These are phyloP conservation scores for Psilopogon haemacephalus DNA, from an alignment of 2,113 vertebrate species.

Conservation along the genomic window DNA sequence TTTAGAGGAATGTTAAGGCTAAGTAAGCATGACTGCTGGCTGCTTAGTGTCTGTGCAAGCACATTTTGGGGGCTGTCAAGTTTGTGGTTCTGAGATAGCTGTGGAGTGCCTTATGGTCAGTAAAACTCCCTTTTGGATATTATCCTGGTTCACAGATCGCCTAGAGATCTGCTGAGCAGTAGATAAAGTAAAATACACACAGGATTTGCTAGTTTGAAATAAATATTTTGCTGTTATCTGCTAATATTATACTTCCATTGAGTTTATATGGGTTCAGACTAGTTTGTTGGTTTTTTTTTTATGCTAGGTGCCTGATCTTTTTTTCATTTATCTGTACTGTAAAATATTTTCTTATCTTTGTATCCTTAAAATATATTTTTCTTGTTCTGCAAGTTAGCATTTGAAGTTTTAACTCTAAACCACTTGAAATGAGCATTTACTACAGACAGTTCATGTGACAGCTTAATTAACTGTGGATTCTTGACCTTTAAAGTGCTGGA, in stretches of 20 bases:
- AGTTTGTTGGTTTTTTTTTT: neutral
- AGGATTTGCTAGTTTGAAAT: neutral
- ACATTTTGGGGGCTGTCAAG: neutral
- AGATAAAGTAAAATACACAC: neutral
- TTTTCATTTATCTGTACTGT: neutral
- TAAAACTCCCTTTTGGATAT: neutral
- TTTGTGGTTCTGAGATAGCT: neutral
- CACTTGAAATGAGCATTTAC: neutral
- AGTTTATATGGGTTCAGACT: neutral
- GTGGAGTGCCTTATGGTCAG: neutral
- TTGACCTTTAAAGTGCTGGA: slow-evolving; percentile 61
- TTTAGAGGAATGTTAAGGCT: slow-evolving; percentile 27
- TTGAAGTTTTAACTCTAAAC: slow-evolving; percentile 23
- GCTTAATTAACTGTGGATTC: slow-evolving; percentile 58
- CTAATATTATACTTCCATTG: neutral
- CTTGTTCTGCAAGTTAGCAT: slow-evolving; percentile 22
- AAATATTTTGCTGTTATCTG: neutral
- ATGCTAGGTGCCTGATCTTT: neutral
- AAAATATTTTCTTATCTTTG: slow-evolving; percentile 40
- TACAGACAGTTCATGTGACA: slow-evolving; percentile 13
- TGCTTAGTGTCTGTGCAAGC: neutral
- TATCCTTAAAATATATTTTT: neutral
- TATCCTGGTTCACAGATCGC: neutral
- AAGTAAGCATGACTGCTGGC: neutral
- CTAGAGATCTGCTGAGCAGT: neutral